Percentiles rank a stretch among this genome's conserved stretches.
Evolutionary conservation across 2,113 vertebrate species (phyloP).

Genomic region (Notothenia rossii): DNA sequence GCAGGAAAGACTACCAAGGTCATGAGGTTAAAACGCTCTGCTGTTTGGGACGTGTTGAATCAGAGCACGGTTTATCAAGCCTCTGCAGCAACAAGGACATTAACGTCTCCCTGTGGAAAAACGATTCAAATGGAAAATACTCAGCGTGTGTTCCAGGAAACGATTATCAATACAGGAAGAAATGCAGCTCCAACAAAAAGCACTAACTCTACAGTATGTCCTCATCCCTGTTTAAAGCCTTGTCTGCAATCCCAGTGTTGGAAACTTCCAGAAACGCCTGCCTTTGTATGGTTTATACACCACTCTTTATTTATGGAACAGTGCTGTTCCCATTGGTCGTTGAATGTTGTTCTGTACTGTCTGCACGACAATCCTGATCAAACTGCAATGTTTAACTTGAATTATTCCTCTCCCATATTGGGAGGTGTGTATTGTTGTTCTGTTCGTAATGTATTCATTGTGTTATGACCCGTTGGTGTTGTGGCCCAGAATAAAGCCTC

Average conservation of each 20-base stretch:
- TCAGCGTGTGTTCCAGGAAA: neutral
- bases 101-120: conserved; percentile 13
- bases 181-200: conserved; percentile 53
- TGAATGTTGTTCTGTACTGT: conserved; percentile 72
- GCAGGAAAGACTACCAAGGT: conserved; percentile 34
- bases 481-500: conserved; percentile 71
- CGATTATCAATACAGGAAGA: conserved; percentile 10
- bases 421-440: conserved; percentile 69
- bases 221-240: conserved; percentile 22
- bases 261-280: conserved; percentile 11
- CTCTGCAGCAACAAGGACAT: conserved; percentile 1
- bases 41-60: conserved; percentile 34
- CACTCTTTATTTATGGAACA: conserved; percentile 74
- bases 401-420: conserved; percentile 80
- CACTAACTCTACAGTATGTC: conserved; percentile 37
- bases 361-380: conserved; percentile 66
- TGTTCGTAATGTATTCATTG: conserved; percentile 62
- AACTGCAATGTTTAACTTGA: conserved; percentile 73
- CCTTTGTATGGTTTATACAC: conserved; percentile 49
- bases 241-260: conserved; percentile 16
- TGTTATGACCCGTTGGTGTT: conserved; percentile 59
- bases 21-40: conserved; percentile 30
- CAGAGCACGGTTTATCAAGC: conserved; percentile 4
- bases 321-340: conserved; percentile 50
- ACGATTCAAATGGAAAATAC: neutral